These are phyloP conservation scores for Nycticryphes semicollaris DNA, from an alignment of 2,113 vertebrate genomes.

Conservation along the genomic window DNA sequence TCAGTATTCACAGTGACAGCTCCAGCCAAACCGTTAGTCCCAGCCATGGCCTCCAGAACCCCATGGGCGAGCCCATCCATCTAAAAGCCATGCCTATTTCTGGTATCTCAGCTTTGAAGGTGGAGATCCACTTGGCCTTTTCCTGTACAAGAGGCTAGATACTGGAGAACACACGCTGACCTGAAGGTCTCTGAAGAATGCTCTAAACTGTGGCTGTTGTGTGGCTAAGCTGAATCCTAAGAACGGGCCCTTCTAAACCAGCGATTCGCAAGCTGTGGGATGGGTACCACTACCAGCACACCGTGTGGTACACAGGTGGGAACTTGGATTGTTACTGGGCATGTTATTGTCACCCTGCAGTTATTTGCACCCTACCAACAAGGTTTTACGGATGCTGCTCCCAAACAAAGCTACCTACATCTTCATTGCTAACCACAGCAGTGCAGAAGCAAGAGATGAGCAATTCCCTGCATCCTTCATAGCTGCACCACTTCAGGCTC, in stretches of 20 bases:
- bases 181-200: background rate
- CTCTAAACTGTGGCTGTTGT: background rate
- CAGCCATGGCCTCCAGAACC: background rate
- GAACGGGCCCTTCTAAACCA: background rate
- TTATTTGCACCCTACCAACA: accelerated
- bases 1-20: conserved; percentile 4
- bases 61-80: background rate
- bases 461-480: background rate
- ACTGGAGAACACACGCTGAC: background rate
- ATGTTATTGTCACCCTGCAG: background rate
- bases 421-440: background rate
- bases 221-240: background rate
- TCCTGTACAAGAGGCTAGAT: background rate
- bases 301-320: background rate
- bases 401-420: background rate
- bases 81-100: background rate
- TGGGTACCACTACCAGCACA: background rate
- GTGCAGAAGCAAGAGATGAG: background rate
- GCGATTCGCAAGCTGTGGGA: background rate
- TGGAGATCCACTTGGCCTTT: background rate
- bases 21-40: background rate
- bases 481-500: background rate
- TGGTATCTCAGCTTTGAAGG: background rate
- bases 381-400: background rate
- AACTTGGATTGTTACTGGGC: background rate